Conservation (phyloP, 2,888 invertebrate genomes). For the Spialia ferax region DNA sequence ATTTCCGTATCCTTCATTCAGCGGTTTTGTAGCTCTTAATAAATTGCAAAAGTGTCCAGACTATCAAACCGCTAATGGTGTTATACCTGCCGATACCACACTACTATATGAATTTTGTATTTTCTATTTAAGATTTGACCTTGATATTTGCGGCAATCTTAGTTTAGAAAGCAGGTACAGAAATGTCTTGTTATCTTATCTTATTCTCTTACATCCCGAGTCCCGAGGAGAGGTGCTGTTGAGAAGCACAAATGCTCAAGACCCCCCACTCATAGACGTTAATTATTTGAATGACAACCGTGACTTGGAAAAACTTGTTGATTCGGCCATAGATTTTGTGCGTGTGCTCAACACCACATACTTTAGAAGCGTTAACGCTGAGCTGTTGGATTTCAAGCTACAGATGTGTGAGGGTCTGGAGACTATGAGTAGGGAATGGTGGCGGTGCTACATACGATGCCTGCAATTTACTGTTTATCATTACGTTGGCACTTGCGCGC, state of each 20-base stretch:
- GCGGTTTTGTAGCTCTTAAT: slow-evolving; percentile 49
- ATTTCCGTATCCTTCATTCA: slow-evolving; percentile 48
- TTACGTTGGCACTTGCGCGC: slow-evolving; percentile 62
- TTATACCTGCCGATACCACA: slow-evolving; percentile 47
- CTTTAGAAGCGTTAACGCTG: slow-evolving; percentile 52
- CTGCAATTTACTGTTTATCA: slow-evolving; percentile 85
- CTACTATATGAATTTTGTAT: slow-evolving; percentile 51
- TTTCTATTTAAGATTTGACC: slow-evolving; percentile 49
- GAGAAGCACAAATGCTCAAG: slow-evolving; percentile 51
- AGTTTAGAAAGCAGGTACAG: slow-evolving; percentile 44
- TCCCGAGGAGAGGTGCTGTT: slow-evolving; percentile 54
- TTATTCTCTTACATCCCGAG: slow-evolving; percentile 50
- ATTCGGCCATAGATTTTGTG: slow-evolving; percentile 52
- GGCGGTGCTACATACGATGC: slow-evolving; percentile 84
- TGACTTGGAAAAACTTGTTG: slow-evolving; percentile 54
- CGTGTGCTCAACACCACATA: slow-evolving; percentile 53
- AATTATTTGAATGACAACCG: slow-evolving; percentile 46
- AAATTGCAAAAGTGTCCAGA: slow-evolving; percentile 49
- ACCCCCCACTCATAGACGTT: slow-evolving; percentile 51
- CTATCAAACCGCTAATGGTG: slow-evolving; percentile 50
- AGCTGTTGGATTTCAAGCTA: slow-evolving; percentile 69
- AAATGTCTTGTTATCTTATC: slow-evolving; percentile 41
- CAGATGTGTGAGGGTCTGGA: slow-evolving; percentile 52
- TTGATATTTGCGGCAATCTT: slow-evolving; percentile 52
- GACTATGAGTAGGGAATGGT: slow-evolving; percentile 89